phyloP scores from a whole-genome alignment of 2,113 vertebrate species.

The Barnardius zonarius region DNA sequence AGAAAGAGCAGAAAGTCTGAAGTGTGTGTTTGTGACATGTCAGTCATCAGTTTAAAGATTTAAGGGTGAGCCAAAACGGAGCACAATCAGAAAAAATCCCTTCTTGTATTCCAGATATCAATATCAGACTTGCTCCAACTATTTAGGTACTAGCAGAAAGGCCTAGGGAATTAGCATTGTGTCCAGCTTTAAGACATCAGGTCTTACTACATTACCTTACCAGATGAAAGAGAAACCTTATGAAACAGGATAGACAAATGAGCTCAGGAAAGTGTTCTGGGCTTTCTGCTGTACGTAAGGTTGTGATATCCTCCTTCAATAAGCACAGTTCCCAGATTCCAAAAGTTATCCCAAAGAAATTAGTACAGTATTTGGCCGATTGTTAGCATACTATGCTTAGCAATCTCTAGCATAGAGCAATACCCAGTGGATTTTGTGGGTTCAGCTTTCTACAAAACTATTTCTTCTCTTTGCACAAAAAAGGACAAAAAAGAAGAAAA shows the following conservation, averaged over 20 bases:
- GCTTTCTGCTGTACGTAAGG: not conserved
- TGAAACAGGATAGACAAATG: not conserved
- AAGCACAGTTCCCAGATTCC: not conserved
- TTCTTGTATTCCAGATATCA: not conserved
- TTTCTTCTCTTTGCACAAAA: conserved; percentile 38
- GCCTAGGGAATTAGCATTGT: not conserved
- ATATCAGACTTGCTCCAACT: not conserved
- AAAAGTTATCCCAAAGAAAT: not conserved
- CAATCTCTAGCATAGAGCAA: conserved; percentile 33
- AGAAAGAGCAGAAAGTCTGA: not conserved
- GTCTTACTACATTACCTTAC: not conserved
- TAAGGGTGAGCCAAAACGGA: not conserved
- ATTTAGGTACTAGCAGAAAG: not conserved
- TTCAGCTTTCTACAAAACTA: conserved; percentile 52
- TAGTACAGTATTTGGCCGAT: not conserved
- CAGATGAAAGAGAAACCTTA: not conserved
- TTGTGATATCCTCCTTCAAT: not conserved
- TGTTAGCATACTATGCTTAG: conserved; percentile 5
- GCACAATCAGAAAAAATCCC: not conserved
- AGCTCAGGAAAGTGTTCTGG: not conserved
- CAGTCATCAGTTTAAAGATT: not conserved
- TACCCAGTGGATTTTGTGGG: conserved; percentile 49
- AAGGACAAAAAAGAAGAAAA: conserved; percentile 47
- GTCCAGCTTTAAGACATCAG: not conserved
- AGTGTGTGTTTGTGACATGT: not conserved